Evolutionary conservation across 2,888 invertebrate genomes (phyloP).

Genomic region (Hermodice carunculata): DNA sequence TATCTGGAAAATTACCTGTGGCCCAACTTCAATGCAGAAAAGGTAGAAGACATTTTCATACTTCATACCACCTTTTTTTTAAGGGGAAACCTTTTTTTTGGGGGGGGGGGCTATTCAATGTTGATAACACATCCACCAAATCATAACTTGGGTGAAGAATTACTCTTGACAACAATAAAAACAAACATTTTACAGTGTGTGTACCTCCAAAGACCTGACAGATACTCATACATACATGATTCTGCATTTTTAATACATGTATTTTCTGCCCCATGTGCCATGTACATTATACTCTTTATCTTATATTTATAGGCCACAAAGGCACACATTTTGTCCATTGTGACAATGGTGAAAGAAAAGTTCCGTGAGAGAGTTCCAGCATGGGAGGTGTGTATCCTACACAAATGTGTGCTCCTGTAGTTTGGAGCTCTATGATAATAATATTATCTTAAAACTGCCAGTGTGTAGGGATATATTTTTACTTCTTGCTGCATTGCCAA

Average conservation of each 20-base stretch:
- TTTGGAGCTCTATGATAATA: too few species aligned
- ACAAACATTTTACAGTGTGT: too few species aligned
- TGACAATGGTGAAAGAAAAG: conserved; percentile 99
- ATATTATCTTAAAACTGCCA: too few species aligned
- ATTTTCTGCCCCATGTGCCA: not conserved
- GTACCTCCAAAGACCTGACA: too few species aligned
- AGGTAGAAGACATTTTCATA: conserved; percentile 48
- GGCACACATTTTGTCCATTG: conserved; percentile 95
- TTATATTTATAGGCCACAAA: conserved; percentile 75
- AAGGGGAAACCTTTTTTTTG: too few species aligned
- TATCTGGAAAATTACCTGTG: conserved; percentile 97
- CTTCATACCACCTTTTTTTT: not conserved
- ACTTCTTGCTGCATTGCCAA: too few species aligned
- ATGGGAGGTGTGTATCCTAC: conserved; percentile 87
- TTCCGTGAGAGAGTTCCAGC: conserved; percentile 96
- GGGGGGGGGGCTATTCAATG: too few species aligned
- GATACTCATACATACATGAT: not conserved
- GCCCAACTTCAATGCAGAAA: conserved; percentile 89
- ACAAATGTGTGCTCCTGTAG: too few species aligned
- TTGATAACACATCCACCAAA: too few species aligned
- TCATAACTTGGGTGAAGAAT: too few species aligned
- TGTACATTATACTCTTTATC: not conserved
- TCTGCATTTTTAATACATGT: not conserved
- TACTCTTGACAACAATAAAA: too few species aligned
- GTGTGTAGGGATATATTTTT: too few species aligned